Base-by-base conservation (phyloP, 2,113 vertebrate genomes). In the Oenanthe melanoleuca region DNA sequence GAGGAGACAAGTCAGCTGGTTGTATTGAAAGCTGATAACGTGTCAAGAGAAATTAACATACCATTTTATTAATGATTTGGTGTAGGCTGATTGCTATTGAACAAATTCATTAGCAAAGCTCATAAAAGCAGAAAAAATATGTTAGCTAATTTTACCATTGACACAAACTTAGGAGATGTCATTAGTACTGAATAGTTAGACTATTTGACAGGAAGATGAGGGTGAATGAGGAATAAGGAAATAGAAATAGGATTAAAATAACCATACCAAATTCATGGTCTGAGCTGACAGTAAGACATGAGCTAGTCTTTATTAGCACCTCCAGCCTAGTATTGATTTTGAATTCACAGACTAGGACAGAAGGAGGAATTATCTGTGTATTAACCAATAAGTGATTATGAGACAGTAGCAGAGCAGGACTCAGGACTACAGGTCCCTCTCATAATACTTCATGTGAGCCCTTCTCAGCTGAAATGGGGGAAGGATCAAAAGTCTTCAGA, bases 31-130 rank as follows among this genome's bases (percentile, higher is more conserved):
- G 44, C 61, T 84, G 56, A 85, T 80, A 81, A 67, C 5, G 16
- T 60, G 26, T 87, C 72, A 93, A 80, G 34, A 75, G 44, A 89
- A 94, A 93, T 89, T 85, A 93, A 52, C 37, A 67, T 65, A 47
- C 34, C 12, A 23, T 93, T 94, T 94, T 86, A 53, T 81, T 95
- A 91, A 81, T 81, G 84, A 92, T 81, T 65, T 85, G 24, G 24
- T 89, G 40, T 59, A 87, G 73, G 53, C 56, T 79, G 80, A 94
- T 91, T 49, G 17, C 52, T 87, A 64, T 81, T 89, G 80, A 96
- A 86, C 38, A 87, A 80, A 87, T 71, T 94, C 52, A 56, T 94
- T 91, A 91, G 31, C 34, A 65, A 85, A 95, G 47, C 52, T 85
- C 12, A 1, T 71, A 75, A 61, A 86, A 87, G 66, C 12, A 71